A percentile compares a stretch with the other conserved stretches of the same genome.
These are phyloP conservation scores for Thomomys bottae DNA, from an alignment of 2,113 vertebrate genomes.

Conservation along the genomic window DNA sequence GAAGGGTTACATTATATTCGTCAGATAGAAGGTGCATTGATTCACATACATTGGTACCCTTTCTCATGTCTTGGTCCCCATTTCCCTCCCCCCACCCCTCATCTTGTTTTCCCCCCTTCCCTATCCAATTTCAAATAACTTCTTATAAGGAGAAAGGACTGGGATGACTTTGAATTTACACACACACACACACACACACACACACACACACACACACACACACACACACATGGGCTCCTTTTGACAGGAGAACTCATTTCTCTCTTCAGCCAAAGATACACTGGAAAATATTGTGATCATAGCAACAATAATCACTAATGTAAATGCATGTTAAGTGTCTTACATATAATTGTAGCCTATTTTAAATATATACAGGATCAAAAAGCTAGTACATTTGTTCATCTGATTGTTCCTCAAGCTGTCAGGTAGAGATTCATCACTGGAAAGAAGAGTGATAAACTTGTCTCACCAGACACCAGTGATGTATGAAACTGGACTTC, in stretches of 20 bases:
- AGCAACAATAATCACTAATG: not conserved
- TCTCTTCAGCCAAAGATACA: not conserved
- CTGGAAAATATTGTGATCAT: not conserved
- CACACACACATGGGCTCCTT: not conserved
- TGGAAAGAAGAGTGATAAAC: not conserved
- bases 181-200: not conserved
- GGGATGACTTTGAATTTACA: not conserved
- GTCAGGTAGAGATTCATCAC: not conserved
- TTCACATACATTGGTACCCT: too few relatives aligned
- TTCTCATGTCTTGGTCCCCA: too few relatives aligned
- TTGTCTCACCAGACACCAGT: not conserved
- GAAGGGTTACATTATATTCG: too few relatives aligned
- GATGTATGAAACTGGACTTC: not conserved
- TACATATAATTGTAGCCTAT: not conserved
- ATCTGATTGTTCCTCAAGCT: not conserved
- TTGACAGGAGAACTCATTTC: conserved; percentile 15
- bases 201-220: not conserved
- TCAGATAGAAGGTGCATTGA: too few relatives aligned
- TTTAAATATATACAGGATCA: not conserved
- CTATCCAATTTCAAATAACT: too few relatives aligned
- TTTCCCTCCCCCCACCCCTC: too few relatives aligned
- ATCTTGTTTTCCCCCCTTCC: too few relatives aligned
- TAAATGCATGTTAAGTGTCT: not conserved
- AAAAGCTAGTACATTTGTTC: not conserved
- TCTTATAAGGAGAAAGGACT: not conserved